Evolutionary conservation across 1,140 invertebrate species (phyloP).

Genomic region (Polypedilum vanderplanki): DNA sequence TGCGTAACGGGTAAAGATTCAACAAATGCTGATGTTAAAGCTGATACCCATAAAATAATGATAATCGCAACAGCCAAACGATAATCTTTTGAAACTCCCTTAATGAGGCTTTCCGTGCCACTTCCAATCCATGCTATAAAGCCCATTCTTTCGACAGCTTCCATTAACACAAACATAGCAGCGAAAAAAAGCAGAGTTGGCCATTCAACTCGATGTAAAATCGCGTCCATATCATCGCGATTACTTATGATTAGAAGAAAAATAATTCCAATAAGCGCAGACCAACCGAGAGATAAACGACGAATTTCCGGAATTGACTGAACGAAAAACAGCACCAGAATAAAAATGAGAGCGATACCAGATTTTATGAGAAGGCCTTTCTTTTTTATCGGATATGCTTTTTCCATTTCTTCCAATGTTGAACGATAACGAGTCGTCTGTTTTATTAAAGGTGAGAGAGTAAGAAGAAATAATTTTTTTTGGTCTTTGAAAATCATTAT

Average conservation of each 20-base stretch:
- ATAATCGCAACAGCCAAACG: conserved; percentile 61
- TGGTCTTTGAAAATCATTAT: too few relatives aligned
- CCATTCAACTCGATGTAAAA: conserved; percentile 72
- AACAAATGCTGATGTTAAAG: conserved; percentile 69
- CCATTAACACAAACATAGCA: conserved; percentile 75
- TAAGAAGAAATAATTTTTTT: too few relatives aligned
- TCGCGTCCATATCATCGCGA: conserved; percentile 59
- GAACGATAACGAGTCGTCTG: neutral
- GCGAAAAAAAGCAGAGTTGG: conserved; percentile 73
- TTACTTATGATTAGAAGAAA: conserved; percentile 57
- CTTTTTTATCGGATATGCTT: conserved; percentile 63
- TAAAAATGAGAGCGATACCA: conserved; percentile 52
- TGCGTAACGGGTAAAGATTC: conserved; percentile 77
- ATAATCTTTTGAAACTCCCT: conserved; percentile 52
- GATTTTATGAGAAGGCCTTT: conserved; percentile 57
- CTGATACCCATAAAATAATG: conserved; percentile 67
- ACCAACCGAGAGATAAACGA: conserved; percentile 63
- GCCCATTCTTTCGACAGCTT: conserved; percentile 61
- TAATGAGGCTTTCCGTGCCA: conserved; percentile 57
- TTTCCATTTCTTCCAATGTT: conserved; percentile 16
- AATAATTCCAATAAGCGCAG: conserved; percentile 62
- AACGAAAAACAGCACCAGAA: conserved; percentile 63
- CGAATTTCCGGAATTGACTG: conserved; percentile 57
- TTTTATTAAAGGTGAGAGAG: too few relatives aligned
- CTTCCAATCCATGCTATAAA: conserved; percentile 64